Evolutionary conservation across 2,797 vertebrate genomes (phyloP).

Genomic region (Mus minutoides): DNA sequence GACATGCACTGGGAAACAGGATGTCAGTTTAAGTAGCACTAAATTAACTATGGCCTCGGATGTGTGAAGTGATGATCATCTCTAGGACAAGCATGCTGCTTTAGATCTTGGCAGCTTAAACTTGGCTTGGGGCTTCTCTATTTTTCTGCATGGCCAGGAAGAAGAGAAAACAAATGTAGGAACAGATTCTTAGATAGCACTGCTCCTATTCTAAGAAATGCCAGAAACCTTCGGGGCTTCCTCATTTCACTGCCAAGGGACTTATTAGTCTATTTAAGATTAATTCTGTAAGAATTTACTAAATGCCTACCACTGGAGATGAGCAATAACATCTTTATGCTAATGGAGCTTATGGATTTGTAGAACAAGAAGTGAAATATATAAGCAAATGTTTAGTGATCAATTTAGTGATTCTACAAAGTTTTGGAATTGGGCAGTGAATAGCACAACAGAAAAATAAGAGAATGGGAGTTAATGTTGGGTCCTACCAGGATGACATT

Average conservation of each 20-base stretch:
- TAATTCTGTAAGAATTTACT: constrained; percentile 40
- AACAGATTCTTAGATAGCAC: constrained; percentile 37
- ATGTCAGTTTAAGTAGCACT: constrained; percentile 68
- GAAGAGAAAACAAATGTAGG: constrained; percentile 33
- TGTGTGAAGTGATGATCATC: constrained; percentile 22
- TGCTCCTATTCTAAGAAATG: constrained; percentile 5
- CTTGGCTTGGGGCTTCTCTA: constrained; percentile 59
- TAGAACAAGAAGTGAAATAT: neutral
- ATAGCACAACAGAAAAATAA: neutral
- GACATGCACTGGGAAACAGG: constrained; percentile 23
- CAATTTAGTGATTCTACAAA: neutral
- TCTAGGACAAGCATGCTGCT: constrained; percentile 49
- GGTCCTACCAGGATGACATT: neutral
- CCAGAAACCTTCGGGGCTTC: constrained; percentile 15
- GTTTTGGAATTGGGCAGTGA: fast-evolving
- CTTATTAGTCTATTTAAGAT: constrained; percentile 52
- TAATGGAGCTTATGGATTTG: neutral
- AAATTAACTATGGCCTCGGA: constrained; percentile 68
- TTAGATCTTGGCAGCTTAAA: constrained; percentile 43
- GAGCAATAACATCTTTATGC: neutral
- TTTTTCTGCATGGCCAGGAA: constrained; percentile 63
- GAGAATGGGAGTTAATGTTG: neutral
- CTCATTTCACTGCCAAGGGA: constrained; percentile 36
- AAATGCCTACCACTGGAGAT: neutral
- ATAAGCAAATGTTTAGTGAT: neutral